Conservation (phyloP, 2,888 invertebrate genomes). For the Plutella xylostella region DNA sequence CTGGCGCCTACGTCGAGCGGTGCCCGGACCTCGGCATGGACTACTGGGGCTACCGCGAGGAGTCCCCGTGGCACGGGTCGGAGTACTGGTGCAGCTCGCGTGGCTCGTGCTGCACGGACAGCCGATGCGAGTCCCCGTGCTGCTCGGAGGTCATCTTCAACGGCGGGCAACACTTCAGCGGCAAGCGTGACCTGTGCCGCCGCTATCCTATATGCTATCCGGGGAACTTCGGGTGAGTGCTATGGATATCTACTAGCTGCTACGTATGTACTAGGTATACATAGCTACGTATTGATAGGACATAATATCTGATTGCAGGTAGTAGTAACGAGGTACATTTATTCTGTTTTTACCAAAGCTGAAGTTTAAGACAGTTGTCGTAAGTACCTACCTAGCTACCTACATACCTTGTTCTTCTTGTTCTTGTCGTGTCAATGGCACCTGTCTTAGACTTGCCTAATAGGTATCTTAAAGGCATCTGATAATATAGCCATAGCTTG, state of each 20-base stretch:
- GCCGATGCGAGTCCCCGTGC: constrained; percentile 58
- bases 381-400: no score
- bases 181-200: constrained; percentile 40
- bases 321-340: no score
- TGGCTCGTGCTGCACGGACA: constrained; percentile 47
- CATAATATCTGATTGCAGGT: no score
- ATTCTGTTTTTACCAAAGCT: no score
- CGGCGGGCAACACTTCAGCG: constrained; percentile 58
- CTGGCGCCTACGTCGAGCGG: constrained; percentile 57
- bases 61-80: constrained; percentile 40
- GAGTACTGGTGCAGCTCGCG: constrained; percentile 45
- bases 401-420: no score
- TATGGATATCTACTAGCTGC: not conserved
- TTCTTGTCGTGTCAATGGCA: no score
- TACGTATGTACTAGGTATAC: no score
- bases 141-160: constrained; percentile 67
- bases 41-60: constrained; percentile 44
- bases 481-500: no score
- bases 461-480: no score
- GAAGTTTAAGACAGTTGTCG: no score
- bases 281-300: no score
- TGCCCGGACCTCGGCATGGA: constrained; percentile 43
- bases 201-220: constrained; percentile 49
- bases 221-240: constrained; percentile 57
- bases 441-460: no score